Evolutionary conservation across 2,888 invertebrate species (phyloP).

Genomic region (Clusia tigrina): DNA sequence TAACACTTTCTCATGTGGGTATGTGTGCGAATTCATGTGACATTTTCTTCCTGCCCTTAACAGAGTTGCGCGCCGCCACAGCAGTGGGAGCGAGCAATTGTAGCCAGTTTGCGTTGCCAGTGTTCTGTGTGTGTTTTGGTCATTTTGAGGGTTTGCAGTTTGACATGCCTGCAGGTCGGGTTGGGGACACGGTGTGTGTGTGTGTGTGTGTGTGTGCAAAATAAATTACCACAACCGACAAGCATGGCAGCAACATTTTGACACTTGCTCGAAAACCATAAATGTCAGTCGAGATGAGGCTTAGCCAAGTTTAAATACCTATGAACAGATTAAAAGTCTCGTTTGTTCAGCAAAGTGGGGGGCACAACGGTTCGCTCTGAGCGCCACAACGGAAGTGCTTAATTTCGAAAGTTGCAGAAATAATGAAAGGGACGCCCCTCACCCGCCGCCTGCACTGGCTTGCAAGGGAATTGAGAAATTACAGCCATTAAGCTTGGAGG

Average conservation of each 20-base stretch:
- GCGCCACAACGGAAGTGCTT: background rate
- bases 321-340: slow-evolving; percentile 61
- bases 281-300: slow-evolving; percentile 60
- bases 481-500: slow-evolving; percentile 56
- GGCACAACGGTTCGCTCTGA: background rate
- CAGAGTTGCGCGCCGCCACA: too few species aligned
- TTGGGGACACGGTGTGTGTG: background rate
- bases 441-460: slow-evolving; percentile 7
- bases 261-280: slow-evolving; percentile 60
- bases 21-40: slow-evolving; percentile 3
- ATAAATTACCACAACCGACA: slow-evolving; percentile 52
- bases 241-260: slow-evolving; percentile 50
- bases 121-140: slow-evolving; percentile 36
- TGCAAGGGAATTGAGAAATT: slow-evolving; percentile 55
- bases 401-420: background rate
- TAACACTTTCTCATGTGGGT: slow-evolving; percentile 2
- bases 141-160: slow-evolving; percentile 36
- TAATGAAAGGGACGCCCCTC: slow-evolving; percentile 4
- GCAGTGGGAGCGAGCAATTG: background rate
- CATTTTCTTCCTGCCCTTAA: background rate
- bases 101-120: too few species aligned
- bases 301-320: slow-evolving; percentile 61
- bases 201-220: slow-evolving; percentile 42
- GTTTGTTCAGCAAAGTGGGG: slow-evolving; percentile 21
- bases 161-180: slow-evolving; percentile 22